Evolutionary conservation across 1,140 invertebrate genomes (phyloP).

Genomic region (Aphelenchoides besseyi): DNA sequence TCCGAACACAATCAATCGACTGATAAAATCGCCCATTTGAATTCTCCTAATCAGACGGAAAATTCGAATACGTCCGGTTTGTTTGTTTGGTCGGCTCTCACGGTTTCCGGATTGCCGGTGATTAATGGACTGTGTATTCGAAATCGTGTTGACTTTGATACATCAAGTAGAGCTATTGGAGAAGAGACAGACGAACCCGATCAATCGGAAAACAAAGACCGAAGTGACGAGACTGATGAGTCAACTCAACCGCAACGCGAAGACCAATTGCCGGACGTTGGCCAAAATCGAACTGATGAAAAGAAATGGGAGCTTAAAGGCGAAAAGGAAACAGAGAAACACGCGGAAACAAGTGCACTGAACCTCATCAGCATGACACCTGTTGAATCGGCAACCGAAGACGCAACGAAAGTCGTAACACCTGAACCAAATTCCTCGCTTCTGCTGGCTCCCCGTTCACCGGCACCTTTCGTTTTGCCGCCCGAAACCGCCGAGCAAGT

Average conservation of each 20-base stretch:
- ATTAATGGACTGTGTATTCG: not conserved
- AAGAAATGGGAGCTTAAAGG: not conserved
- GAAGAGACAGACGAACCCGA: not conserved
- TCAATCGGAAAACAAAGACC: not conserved
- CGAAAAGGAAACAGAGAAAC: not conserved
- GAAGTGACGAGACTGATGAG: not conserved
- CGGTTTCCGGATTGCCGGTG: not conserved
- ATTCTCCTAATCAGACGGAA: not conserved
- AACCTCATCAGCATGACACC: not conserved
- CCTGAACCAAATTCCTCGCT: not conserved
- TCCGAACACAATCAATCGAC: not conserved
- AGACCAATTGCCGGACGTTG: not conserved
- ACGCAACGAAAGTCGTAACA: not conserved
- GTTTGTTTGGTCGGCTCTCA: not conserved
- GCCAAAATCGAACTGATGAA: not conserved
- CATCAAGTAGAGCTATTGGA: no score
- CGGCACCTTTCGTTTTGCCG: slow-evolving; percentile 10
- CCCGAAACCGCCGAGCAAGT: not conserved
- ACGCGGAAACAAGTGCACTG: not conserved
- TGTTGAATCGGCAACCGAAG: not conserved
- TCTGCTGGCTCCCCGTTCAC: not conserved
- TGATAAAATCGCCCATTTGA: not conserved
- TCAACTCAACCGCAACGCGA: not conserved
- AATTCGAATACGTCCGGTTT: not conserved
- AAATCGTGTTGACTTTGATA: no score